Conservation (phyloP, 2,888 invertebrate species). For the Allolobophora icterica region DNA sequence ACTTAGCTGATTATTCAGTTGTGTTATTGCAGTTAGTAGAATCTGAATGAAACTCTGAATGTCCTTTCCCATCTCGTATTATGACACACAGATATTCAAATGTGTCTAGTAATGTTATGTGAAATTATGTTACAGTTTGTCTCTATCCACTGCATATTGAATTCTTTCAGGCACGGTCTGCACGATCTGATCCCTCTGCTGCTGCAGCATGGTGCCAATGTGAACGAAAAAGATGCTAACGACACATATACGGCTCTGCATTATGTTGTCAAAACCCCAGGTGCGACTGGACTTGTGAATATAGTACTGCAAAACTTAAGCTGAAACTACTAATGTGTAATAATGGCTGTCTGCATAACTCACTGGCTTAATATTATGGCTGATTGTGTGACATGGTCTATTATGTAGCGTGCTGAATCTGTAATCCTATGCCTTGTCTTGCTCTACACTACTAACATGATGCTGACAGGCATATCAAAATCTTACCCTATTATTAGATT, state of each 20-base stretch:
- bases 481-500: background rate
- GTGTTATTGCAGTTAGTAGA: too few species aligned
- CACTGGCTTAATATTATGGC: background rate
- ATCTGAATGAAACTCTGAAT: too few species aligned
- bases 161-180: constrained; percentile 34
- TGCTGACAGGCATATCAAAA: too few species aligned
- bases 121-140: background rate
- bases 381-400: background rate
- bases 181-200: constrained; percentile 53
- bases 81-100: background rate
- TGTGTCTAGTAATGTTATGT: background rate
- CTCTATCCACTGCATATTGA: background rate
- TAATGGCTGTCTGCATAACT: background rate
- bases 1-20: too few species aligned
- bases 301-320: background rate
- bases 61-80: background rate
- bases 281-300: background rate
- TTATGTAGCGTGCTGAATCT: background rate
- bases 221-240: constrained; percentile 54
- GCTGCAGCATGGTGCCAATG: constrained; percentile 59
- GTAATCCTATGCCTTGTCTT: background rate
- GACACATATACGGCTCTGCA: constrained; percentile 60
- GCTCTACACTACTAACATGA: background rate
- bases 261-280: constrained; percentile 55
- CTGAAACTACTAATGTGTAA: background rate